Conservation (phyloP, 2,888 invertebrate genomes). For the Hyles lineata region DNA sequence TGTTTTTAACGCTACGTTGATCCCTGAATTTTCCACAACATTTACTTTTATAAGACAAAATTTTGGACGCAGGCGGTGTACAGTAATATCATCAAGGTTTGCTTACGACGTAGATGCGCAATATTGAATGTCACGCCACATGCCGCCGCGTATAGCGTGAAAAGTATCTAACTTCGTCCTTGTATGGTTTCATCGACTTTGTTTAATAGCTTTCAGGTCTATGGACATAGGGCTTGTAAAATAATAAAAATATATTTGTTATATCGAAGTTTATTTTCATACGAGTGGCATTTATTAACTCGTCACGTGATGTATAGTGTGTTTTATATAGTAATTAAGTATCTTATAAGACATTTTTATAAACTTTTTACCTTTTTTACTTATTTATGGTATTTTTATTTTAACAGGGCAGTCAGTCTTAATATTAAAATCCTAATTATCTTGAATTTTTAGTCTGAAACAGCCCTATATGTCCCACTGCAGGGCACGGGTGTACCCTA, state of each 20-base stretch:
- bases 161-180: background rate
- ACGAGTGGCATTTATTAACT: background rate
- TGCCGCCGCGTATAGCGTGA: slow-evolving; percentile 16
- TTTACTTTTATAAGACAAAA: slow-evolving; percentile 1
- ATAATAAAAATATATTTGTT: slow-evolving; percentile 1
- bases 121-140: slow-evolving; percentile 22
- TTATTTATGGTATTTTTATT: too few relatives aligned
- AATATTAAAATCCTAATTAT: too few relatives aligned
- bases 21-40: background rate
- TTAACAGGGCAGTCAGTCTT: too few relatives aligned
- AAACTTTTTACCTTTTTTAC: too few relatives aligned
- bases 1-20: too few relatives aligned
- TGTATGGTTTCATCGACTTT: background rate
- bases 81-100: slow-evolving; percentile 17
- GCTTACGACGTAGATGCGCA: slow-evolving; percentile 24
- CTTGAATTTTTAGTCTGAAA: too few relatives aligned
- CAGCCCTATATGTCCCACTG: too few relatives aligned
- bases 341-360: too few relatives aligned
- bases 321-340: too few relatives aligned
- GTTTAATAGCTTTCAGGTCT: slow-evolving; percentile 1
- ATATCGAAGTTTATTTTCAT: background rate
- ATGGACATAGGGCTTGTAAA: background rate
- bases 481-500: too few relatives aligned
- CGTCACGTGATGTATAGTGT: background rate
- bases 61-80: slow-evolving; percentile 9